Evolutionary conservation across 2,888 invertebrate species (phyloP).

Genomic region (Unio pictorum): DNA sequence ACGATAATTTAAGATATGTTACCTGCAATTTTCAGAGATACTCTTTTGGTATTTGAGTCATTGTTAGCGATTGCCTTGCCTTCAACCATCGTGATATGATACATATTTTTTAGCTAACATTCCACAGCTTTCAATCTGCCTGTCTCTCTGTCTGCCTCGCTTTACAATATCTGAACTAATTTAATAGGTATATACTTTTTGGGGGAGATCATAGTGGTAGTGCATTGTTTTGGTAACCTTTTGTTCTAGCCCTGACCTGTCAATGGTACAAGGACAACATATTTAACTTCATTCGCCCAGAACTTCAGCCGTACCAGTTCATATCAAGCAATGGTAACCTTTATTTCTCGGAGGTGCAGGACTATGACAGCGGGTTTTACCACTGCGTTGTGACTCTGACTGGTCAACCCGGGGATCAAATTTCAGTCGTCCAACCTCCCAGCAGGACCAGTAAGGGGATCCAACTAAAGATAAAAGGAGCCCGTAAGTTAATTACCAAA

Average conservation of each 20-base stretch:
- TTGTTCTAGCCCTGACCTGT: constrained; percentile 31
- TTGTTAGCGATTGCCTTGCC: too few relatives aligned
- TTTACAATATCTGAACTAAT: too few relatives aligned
- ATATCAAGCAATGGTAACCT: constrained; percentile 94
- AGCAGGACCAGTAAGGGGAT: constrained; percentile 46
- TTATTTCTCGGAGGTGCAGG: constrained; percentile 93
- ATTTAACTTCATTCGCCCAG: constrained; percentile 88
- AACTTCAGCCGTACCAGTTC: constrained; percentile 84
- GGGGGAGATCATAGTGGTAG: not conserved
- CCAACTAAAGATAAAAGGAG: constrained; percentile 38
- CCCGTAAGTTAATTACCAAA: constrained; percentile 25
- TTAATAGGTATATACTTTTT: not conserved
- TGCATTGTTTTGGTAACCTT: not conserved
- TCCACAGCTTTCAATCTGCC: too few relatives aligned
- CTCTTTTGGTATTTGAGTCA: too few relatives aligned
- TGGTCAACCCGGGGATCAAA: constrained; percentile 23
- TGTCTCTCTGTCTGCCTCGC: too few relatives aligned
- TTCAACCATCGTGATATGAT: too few relatives aligned
- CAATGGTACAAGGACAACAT: constrained; percentile 39
- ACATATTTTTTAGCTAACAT: too few relatives aligned
- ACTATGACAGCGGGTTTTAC: constrained; percentile 74
- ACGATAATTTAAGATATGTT: too few relatives aligned
- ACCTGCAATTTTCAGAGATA: too few relatives aligned
- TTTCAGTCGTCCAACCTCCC: constrained; percentile 43
- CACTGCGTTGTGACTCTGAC: constrained; percentile 51